Base-by-base conservation (phyloP, 2,113 vertebrate genomes). In the Meleagris gallopavo region DNA sequence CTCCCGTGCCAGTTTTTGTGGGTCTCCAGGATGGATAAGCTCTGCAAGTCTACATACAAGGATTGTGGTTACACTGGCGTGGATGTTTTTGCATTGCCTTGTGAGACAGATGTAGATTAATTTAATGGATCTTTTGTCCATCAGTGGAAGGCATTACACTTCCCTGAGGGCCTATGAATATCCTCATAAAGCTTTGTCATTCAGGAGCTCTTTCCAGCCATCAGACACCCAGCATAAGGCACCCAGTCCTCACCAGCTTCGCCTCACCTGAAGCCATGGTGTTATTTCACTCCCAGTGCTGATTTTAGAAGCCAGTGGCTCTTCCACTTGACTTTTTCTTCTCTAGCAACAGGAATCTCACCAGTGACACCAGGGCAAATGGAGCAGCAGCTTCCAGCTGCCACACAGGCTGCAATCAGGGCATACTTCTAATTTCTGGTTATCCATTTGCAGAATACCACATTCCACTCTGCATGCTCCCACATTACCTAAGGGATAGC, bases 331-430 rank as follows among this genome's bases (percentile, higher is more conserved):
- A 15, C 5, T 14, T 34, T 34, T 85, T 29, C 55, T 64, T 75
- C 30, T 77, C 58, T 45, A 60, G 65, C n/a, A 66, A 10, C 25
- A 72, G 72, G 20, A 83, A 32, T 54, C n/a, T 52, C 45, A 30
- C 9, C 48, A 58, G 16, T 19, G 41, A 40, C 80, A 75, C 38
- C 55, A 60, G 62, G 15, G 43, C 38, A 52, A 55, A 40, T 8
- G 20, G n/a, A 77, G 45, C 1, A 0, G 8, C 2, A 1, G 0
- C 0, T 66, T 72, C 58, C 41, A 75, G 15, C 38, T 60, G 41
- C 27, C 58, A 41, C 3, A 0, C 1, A 45, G 52, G 50, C 38
- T 93, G 45, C 50, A 60, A 29, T 54, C 15, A 30, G 27, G 27
- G 10, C 1, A 1, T 79, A 27, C 55, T 67, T 65, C 79, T 60